Conservation (phyloP, 2,797 vertebrate species). For the Ptychobarbus kaznakovi region DNA sequence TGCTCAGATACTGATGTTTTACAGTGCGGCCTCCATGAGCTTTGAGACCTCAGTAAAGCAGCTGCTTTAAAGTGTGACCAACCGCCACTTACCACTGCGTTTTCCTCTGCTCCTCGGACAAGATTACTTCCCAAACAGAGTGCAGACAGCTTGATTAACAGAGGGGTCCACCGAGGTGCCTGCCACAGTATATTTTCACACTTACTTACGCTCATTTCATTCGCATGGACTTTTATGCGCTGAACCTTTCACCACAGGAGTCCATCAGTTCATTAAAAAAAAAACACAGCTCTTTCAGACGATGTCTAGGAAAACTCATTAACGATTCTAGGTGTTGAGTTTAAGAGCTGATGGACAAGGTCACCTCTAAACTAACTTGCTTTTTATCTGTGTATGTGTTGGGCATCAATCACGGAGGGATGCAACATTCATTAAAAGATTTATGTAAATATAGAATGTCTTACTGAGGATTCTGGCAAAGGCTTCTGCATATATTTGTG, state of each 20-base stretch:
- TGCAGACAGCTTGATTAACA: conserved; percentile 85
- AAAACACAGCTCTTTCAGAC: conserved; percentile 61
- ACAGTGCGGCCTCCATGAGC: conserved; percentile 72
- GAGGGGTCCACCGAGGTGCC: conserved; percentile 76
- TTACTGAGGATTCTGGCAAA: not conserved
- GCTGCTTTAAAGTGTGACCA: conserved; percentile 79
- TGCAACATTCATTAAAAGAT: conserved; percentile 17
- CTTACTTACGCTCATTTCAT: conserved; percentile 76
- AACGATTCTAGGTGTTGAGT: conserved; percentile 70
- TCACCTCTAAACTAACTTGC: conserved; percentile 21
- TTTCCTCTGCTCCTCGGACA: conserved; percentile 79
- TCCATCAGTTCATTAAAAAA: conserved; percentile 76
- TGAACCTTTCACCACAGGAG: conserved; percentile 75
- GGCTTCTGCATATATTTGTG: not conserved
- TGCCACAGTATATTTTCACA: conserved; percentile 80
- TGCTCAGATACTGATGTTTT: conserved; percentile 75
- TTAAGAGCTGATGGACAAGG: conserved; percentile 62
- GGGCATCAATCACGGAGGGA: not conserved
- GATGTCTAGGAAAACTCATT: conserved; percentile 74
- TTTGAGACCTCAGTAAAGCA: conserved; percentile 79
- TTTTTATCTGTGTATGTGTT: conserved; percentile 9
- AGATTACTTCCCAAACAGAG: conserved; percentile 85
- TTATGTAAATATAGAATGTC: not conserved
- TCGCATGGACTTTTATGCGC: conserved; percentile 76
- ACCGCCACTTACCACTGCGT: conserved; percentile 80